Conservation (phyloP, 2,797 vertebrate species). For the Sus cebifrons region DNA sequence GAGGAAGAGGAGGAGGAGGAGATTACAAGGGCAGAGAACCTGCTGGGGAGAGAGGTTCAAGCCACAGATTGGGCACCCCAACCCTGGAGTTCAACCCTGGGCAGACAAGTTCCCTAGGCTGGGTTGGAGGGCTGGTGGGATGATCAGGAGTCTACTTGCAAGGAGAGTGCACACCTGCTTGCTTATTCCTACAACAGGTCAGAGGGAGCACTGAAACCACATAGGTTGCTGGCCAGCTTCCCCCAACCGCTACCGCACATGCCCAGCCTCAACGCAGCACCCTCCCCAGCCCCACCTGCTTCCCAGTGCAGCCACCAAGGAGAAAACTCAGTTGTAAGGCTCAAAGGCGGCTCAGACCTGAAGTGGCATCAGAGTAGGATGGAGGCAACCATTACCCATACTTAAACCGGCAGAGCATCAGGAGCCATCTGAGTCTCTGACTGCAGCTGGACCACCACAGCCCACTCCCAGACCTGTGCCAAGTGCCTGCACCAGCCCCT, state of each 20-base stretch:
- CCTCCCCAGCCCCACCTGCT: not conserved
- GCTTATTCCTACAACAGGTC: not conserved
- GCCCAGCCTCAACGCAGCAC: not conserved
- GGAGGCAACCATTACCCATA: not conserved
- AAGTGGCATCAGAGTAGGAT: not conserved
- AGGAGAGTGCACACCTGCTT: not conserved
- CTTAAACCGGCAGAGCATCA: rapidly evolving
- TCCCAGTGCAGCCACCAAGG: not conserved
- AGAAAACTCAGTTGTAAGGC: not conserved
- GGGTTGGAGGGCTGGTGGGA: not conserved
- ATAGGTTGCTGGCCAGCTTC: not conserved
- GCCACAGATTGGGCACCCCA: not conserved
- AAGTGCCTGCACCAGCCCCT: not conserved
- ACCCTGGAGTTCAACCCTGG: not conserved
- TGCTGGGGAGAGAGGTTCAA: too few species aligned
- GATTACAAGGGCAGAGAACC: not conserved
- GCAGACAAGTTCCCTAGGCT: not conserved
- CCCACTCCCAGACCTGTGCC: not conserved
- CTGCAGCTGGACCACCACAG: not conserved
- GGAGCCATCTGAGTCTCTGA: not conserved
- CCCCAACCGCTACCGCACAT: not conserved
- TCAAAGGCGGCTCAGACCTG: not conserved
- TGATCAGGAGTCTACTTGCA: not conserved
- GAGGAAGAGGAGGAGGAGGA: not conserved
- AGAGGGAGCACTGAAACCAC: not conserved